These are phyloP conservation scores for Chionodraco myersi DNA, from an alignment of 2,113 vertebrate species.

Conservation along the genomic window DNA sequence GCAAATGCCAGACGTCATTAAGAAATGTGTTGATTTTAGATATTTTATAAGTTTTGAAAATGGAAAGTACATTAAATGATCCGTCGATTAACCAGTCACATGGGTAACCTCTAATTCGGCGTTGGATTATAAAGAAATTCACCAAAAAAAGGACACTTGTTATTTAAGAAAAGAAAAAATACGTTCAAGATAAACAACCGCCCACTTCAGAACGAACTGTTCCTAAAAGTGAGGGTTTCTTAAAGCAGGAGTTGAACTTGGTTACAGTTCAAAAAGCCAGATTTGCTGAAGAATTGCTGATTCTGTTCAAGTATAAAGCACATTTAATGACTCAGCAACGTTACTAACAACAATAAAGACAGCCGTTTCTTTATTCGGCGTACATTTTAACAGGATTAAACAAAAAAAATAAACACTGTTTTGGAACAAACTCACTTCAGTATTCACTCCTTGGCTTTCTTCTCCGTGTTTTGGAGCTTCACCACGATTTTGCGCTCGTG, in stretches of 20 bases:
- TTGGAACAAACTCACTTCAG: constrained; percentile 38
- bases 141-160: background rate
- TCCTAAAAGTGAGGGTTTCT: background rate
- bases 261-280: background rate
- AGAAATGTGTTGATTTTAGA: background rate
- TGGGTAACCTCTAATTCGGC: background rate
- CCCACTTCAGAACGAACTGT: background rate
- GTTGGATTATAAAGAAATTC: rapidly evolving
- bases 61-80: background rate
- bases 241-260: background rate
- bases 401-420: too few species aligned
- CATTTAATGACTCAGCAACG: too few species aligned
- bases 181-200: background rate
- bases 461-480: constrained; percentile 88
- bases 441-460: constrained; percentile 78
- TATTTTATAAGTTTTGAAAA: background rate
- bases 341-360: rapidly evolving
- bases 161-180: background rate
- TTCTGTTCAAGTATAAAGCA: rapidly evolving
- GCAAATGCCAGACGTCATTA: background rate
- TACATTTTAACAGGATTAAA: rapidly evolving
- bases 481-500: constrained; percentile 88
- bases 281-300: background rate
- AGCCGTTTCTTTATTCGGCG: background rate
- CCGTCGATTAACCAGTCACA: too few species aligned